phyloP scores from a whole-genome alignment of 2,888 invertebrate species.

The Eupithecia centaureata region DNA sequence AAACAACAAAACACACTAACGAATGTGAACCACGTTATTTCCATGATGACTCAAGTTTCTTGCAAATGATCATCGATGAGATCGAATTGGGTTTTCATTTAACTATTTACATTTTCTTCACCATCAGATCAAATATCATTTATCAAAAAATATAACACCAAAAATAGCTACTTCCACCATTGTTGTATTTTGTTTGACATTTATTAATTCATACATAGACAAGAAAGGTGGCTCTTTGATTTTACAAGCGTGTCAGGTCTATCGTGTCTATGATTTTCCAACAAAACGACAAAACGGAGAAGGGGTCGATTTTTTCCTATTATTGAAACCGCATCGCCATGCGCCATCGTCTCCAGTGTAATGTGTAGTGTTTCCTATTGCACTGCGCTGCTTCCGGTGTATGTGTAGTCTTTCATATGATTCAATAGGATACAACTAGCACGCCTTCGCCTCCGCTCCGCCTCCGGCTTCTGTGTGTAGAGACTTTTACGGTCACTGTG shows the following conservation, averaged over 20 bases:
- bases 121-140: conserved; percentile 9
- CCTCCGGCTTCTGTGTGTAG: no score
- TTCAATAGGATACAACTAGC: no score
- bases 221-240: neutral
- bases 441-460: no score
- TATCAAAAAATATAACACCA: neutral
- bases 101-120: conserved; percentile 6
- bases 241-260: neutral
- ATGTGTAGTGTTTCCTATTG: no score
- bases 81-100: conserved; percentile 8
- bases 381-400: no score
- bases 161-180: conserved; percentile 14
- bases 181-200: conserved; percentile 12
- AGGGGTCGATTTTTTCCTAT: no score
- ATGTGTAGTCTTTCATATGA: no score
- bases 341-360: no score
- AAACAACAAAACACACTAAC: conserved; percentile 64
- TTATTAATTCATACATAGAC: neutral
- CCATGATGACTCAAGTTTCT: conserved; percentile 50
- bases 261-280: neutral
- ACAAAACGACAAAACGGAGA: no score
- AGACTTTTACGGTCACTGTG: no score
- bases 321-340: no score
- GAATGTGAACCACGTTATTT: conserved; percentile 60
- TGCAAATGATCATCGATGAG: conserved; percentile 11